phyloP scores from a whole-genome alignment of 2,113 vertebrate species.

The Thymallus thymallus region DNA sequence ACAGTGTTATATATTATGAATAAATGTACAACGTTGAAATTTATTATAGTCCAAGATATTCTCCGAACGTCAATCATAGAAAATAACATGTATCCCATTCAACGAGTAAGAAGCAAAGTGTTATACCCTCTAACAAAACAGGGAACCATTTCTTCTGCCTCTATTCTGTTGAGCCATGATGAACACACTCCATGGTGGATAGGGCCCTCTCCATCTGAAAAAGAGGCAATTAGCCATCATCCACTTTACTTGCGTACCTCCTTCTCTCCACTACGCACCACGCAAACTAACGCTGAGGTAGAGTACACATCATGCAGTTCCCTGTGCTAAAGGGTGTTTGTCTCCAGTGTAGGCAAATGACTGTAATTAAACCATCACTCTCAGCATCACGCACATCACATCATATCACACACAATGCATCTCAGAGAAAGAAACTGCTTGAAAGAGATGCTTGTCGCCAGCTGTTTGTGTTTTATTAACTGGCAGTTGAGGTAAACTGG shows the following conservation, averaged over 20 bases:
- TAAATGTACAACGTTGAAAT: neutral
- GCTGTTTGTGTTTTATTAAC: neutral
- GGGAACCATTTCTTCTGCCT: slow-evolving; percentile 86
- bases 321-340: slow-evolving; percentile 8
- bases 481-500: too few relatives aligned
- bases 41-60: neutral
- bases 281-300: slow-evolving; percentile 5
- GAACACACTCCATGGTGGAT: slow-evolving; percentile 96
- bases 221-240: slow-evolving; percentile 42
- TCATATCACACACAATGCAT: slow-evolving; percentile 1
- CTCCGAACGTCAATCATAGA: neutral
- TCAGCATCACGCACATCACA: slow-evolving; percentile 37
- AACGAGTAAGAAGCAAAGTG: neutral
- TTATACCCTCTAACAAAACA: slow-evolving; percentile 95
- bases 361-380: slow-evolving; percentile 44
- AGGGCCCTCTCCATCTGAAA: slow-evolving; percentile 86
- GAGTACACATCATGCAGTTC: slow-evolving; percentile 18
- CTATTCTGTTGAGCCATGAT: slow-evolving; percentile 94
- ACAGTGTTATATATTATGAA: neutral
- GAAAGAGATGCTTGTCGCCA: neutral
- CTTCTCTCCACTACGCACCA: neutral
- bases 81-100: neutral
- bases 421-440: neutral
- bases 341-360: slow-evolving; percentile 35
- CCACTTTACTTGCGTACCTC: slow-evolving; percentile 35